These are phyloP conservation scores for Drosophila atroscutellata DNA, from an alignment of 2,888 invertebrate species.

Conservation along the genomic window DNA sequence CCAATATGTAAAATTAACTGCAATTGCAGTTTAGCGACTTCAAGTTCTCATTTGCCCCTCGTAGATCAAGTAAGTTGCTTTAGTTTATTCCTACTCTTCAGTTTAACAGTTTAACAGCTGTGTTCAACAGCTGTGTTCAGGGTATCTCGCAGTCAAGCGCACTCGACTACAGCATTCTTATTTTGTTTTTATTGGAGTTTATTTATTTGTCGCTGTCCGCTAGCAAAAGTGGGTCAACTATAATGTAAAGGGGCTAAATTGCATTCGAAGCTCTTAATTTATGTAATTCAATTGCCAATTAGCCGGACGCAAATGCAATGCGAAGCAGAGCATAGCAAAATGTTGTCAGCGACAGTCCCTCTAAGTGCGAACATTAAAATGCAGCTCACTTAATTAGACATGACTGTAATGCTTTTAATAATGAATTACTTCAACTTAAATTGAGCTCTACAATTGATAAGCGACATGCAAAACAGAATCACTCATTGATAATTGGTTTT, in stretches of 20 bases:
- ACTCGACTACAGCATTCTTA: neutral
- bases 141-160: neutral
- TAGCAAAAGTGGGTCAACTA: slow-evolving; percentile 61
- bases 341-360: slow-evolving; percentile 23
- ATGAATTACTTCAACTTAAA: neutral
- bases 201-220: neutral
- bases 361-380: slow-evolving; percentile 39
- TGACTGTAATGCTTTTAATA: slow-evolving; percentile 11
- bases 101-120: too few species aligned
- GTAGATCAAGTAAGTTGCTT: too few species aligned
- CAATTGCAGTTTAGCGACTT: too few species aligned
- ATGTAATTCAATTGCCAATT: slow-evolving; percentile 70
- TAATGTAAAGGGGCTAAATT: slow-evolving; percentile 53
- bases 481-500: neutral
- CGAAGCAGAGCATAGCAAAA: slow-evolving; percentile 4
- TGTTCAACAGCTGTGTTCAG: neutral
- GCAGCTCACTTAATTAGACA: neutral
- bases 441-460: neutral
- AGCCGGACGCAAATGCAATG: slow-evolving; percentile 38
- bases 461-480: neutral
- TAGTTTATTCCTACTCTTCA: neutral
- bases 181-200: neutral
- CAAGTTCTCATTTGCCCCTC: too few species aligned
- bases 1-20: too few species aligned
- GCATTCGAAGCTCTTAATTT: slow-evolving; percentile 61